Evolutionary conservation across 1,140 invertebrate species (phyloP).

Genomic region (Bursaphelenchus mucronatus): DNA sequence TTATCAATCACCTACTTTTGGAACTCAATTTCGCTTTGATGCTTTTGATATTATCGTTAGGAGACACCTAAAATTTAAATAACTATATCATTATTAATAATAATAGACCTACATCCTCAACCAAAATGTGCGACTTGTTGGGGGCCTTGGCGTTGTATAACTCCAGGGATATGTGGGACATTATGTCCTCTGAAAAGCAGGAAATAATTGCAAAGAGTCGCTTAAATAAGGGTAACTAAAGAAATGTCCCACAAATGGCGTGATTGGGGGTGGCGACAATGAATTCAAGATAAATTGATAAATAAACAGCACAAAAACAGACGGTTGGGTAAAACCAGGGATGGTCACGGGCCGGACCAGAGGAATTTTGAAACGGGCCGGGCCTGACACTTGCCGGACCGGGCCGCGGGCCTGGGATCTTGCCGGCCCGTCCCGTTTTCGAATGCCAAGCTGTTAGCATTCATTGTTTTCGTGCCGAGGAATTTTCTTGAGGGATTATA

Average conservation of each 20-base stretch:
- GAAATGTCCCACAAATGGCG: constrained; percentile 4
- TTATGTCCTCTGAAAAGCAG: neutral
- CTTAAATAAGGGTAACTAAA: neutral
- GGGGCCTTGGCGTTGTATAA: neutral
- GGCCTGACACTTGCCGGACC: no score
- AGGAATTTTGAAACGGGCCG: no score
- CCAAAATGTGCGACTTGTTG: constrained; percentile 1
- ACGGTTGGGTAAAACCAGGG: no score
- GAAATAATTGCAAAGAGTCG: constrained; percentile 5
- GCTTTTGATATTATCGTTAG: constrained; percentile 7
- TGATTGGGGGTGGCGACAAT: neutral
- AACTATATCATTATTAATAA: constrained; percentile 21
- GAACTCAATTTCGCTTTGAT: constrained; percentile 32
- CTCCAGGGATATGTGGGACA: constrained; percentile 2
- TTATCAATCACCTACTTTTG: constrained; percentile 10
- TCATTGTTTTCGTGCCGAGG: no score
- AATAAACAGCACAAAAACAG: no score
- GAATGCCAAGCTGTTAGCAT: no score
- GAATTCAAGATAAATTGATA: no score
- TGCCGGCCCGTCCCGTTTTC: no score
- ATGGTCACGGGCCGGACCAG: no score
- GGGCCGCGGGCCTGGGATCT: no score
- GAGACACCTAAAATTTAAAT: constrained; percentile 20
- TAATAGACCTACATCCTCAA: constrained; percentile 7
- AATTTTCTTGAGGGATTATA: no score